phyloP scores from a whole-genome alignment of 2,797 vertebrate genomes.

The Rousettus madagascariensis region DNA sequence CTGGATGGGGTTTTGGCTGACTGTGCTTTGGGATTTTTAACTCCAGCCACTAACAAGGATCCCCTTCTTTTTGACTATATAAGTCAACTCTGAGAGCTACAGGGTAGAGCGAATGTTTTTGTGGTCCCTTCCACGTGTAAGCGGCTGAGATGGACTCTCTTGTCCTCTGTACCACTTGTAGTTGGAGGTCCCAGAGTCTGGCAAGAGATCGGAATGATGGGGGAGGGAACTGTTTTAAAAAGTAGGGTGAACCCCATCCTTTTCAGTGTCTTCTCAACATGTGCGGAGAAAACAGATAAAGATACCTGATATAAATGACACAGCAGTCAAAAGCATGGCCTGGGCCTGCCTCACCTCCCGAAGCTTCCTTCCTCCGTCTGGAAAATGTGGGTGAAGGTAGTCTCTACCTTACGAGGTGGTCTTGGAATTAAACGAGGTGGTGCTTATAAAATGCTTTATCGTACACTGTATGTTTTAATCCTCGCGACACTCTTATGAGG shows the following conservation, averaged over 20 bases:
- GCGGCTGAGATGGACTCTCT: neutral
- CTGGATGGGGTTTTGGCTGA: slow-evolving; percentile 72
- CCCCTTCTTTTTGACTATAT: slow-evolving; percentile 73
- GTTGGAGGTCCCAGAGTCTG: neutral
- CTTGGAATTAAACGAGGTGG: neutral
- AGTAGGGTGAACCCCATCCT: neutral
- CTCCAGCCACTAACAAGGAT: slow-evolving; percentile 59
- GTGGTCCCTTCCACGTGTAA: neutral
- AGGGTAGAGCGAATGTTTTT: neutral
- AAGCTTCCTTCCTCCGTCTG: neutral
- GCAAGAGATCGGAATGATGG: neutral
- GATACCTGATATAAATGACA: neutral
- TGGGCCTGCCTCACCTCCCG: neutral
- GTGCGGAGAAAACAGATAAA: neutral
- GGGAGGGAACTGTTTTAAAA: neutral
- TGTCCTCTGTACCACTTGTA: neutral
- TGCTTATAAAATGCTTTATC: slow-evolving; percentile 16
- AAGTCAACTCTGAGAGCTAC: slow-evolving; percentile 49
- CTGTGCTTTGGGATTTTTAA: slow-evolving; percentile 60
- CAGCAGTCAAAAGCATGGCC: neutral
- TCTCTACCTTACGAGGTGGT: neutral
- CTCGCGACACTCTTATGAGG: neutral
- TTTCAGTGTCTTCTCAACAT: neutral
- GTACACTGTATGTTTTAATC: neutral
- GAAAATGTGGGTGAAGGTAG: neutral